Percentiles rank a stretch among this genome's conserved stretches.
Evolutionary conservation across 1,140 invertebrate genomes (phyloP).

Genomic region (Hypothenemus hampei): DNA sequence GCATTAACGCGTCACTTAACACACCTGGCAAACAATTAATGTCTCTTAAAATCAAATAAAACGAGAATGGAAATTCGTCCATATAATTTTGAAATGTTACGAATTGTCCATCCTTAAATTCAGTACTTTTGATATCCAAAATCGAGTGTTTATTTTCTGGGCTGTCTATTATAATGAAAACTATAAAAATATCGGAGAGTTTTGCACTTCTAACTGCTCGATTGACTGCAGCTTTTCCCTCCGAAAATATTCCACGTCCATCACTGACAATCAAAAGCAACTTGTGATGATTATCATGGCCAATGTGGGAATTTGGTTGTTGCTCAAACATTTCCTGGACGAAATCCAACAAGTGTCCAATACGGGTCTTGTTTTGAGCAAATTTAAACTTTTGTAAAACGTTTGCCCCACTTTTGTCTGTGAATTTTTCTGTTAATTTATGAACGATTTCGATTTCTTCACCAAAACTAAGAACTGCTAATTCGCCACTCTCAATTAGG

Average conservation of each 20-base stretch:
- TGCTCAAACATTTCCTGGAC: slow-evolving; percentile 63
- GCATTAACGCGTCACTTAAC: slow-evolving; percentile 90
- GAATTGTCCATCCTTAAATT: slow-evolving; percentile 63
- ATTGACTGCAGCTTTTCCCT: slow-evolving; percentile 73
- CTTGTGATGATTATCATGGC: no score
- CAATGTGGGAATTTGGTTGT: slow-evolving; percentile 57
- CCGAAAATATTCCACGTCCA: slow-evolving; percentile 87
- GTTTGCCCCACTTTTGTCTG: slow-evolving; percentile 72
- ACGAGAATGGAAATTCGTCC: slow-evolving; percentile 97
- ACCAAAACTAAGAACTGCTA: slow-evolving; percentile 90
- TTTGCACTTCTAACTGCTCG: slow-evolving; percentile 75
- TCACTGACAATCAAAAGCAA: slow-evolving; percentile 91
- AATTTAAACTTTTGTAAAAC: slow-evolving; percentile 75
- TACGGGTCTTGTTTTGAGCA: slow-evolving; percentile 73
- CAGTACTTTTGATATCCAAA: slow-evolving; percentile 77
- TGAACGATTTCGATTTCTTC: slow-evolving; percentile 79
- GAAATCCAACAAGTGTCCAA: slow-evolving; percentile 75
- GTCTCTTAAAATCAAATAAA: slow-evolving; percentile 91
- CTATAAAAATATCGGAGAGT: slow-evolving; percentile 80
- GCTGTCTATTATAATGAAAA: slow-evolving; percentile 95
- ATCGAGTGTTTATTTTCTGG: slow-evolving; percentile 89
- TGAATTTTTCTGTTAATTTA: slow-evolving; percentile 80
- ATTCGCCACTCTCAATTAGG: slow-evolving; percentile 87
- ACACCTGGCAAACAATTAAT: slow-evolving; percentile 82
- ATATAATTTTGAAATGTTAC: slow-evolving; percentile 72